These are phyloP conservation scores for Harpalus rufipes DNA, from an alignment of 2,888 invertebrate genomes.

Conservation along the genomic window DNA sequence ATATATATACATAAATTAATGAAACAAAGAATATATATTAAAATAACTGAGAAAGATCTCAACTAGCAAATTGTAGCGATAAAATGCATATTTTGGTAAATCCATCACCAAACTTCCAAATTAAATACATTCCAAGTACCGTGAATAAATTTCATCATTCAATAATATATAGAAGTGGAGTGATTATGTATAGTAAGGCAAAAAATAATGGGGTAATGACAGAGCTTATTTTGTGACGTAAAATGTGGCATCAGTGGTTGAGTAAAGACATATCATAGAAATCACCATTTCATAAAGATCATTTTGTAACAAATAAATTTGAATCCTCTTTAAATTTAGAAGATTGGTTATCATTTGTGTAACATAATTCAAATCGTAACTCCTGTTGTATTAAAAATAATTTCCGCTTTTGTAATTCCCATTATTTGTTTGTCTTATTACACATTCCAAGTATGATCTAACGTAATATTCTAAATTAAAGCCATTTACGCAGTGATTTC, in stretches of 20 bases:
- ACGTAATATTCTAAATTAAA: slow-evolving; percentile 65
- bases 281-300: neutral
- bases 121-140: slow-evolving; percentile 61
- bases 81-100: slow-evolving; percentile 59
- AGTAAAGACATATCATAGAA: neutral
- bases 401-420: neutral
- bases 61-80: slow-evolving; percentile 58
- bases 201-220: neutral
- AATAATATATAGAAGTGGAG: slow-evolving; percentile 36
- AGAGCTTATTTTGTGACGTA: neutral
- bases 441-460: slow-evolving; percentile 53
- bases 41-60: slow-evolving; percentile 63
- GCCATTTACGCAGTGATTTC: slow-evolving; percentile 62
- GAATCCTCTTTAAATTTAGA: too few relatives aligned
- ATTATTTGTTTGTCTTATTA: slow-evolving; percentile 2
- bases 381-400: neutral
- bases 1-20: slow-evolving; percentile 62
- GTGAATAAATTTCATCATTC: slow-evolving; percentile 16
- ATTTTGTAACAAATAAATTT: neutral
- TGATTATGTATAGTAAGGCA: slow-evolving; percentile 9
- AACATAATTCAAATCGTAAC: too few relatives aligned
- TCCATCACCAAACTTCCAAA: slow-evolving; percentile 61
- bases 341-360: too few relatives aligned
- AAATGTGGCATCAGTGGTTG: neutral
- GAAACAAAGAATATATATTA: slow-evolving; percentile 62